Conservation (phyloP, 2,888 invertebrate species). For the Sialis lutaria region DNA sequence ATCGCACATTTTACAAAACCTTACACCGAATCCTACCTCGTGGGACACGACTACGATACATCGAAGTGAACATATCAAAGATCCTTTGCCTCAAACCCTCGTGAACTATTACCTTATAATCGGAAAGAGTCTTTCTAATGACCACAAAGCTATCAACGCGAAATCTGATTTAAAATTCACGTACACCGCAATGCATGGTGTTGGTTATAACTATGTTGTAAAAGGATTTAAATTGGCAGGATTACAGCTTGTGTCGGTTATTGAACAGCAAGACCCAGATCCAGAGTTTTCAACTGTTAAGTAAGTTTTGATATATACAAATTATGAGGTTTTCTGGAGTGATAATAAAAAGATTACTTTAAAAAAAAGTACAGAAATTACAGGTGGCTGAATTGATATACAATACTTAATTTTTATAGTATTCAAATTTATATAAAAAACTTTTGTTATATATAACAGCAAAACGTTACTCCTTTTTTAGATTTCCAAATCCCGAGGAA, state of each 20-base stretch:
- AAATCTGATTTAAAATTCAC: slow-evolving; percentile 47
- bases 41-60: slow-evolving; percentile 56
- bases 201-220: slow-evolving; percentile 65
- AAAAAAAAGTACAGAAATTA: no score
- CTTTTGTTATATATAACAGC: no score
- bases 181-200: slow-evolving; percentile 97
- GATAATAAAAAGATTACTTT: no score
- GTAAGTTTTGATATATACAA: slow-evolving; percentile 13
- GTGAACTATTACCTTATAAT: slow-evolving; percentile 48
- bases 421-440: no score
- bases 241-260: slow-evolving; percentile 50
- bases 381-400: no score
- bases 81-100: slow-evolving; percentile 54
- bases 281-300: slow-evolving; percentile 95
- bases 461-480: slow-evolving; percentile 9
- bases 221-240: slow-evolving; percentile 58
- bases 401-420: no score
- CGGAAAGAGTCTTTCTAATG: slow-evolving; percentile 30
- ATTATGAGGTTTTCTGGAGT: neutral
- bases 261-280: slow-evolving; percentile 71
- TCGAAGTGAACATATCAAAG: slow-evolving; percentile 34
- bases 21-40: slow-evolving; percentile 57
- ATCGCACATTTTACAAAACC: slow-evolving; percentile 52
- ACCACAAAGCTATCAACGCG: slow-evolving; percentile 33
- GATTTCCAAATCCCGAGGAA: slow-evolving; percentile 97